These are phyloP conservation scores for Eriocheir sinensis DNA, from an alignment of 1,140 invertebrate genomes.

Conservation along the genomic window DNA sequence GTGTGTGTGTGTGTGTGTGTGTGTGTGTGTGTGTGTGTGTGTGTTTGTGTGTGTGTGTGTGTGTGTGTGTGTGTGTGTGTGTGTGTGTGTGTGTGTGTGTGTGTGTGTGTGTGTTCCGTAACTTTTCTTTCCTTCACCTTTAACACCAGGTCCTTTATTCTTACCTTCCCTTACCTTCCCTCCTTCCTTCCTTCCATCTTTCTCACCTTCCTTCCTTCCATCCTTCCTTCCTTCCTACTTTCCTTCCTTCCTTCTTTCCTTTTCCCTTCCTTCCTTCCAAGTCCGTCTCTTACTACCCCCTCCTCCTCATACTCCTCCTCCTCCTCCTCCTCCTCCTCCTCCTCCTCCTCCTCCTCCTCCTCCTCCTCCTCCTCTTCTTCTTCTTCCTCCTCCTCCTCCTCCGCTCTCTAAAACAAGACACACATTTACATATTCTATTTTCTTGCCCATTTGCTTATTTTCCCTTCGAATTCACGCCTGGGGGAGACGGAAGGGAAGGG, in stretches of 20 bases:
- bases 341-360: background rate
- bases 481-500: background rate
- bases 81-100: background rate
- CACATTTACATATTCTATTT: background rate
- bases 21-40: constrained; percentile 20
- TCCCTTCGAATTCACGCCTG: background rate
- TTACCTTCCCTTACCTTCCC: background rate
- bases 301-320: background rate
- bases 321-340: background rate
- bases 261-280: background rate
- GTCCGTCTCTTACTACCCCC: background rate
- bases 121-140: background rate
- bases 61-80: constrained; percentile 22
- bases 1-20: constrained; percentile 3
- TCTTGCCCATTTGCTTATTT: background rate
- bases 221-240: background rate
- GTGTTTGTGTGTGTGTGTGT: constrained; percentile 13
- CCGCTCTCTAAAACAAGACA: background rate
- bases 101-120: background rate
- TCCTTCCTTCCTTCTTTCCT: background rate
- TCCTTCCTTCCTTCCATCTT: no score
- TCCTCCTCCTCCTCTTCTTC: background rate
- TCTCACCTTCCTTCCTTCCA: no score
- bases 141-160: background rate
- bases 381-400: background rate